Evolutionary conservation across 2,888 invertebrate genomes (phyloP).

Genomic region (Aproaerema taeniolella): DNA sequence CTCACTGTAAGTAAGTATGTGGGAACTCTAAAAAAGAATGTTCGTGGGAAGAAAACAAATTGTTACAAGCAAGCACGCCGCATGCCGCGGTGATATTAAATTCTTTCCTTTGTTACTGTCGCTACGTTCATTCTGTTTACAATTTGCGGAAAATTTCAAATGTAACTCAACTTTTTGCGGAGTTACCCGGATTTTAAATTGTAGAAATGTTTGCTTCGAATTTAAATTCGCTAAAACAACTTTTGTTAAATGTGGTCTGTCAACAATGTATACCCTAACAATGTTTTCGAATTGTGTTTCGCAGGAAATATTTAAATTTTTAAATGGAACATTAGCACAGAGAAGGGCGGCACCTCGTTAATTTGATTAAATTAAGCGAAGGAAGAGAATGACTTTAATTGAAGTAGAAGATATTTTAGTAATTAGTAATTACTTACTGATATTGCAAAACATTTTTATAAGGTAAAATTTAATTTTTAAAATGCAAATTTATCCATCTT

Average conservation of each 20-base stretch:
- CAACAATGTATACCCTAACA: constrained; percentile 1
- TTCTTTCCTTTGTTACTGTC: constrained; percentile 30
- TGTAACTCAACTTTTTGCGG: constrained; percentile 46
- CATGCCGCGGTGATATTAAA: constrained; percentile 63
- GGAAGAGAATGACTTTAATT: too few relatives aligned
- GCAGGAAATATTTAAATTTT: too few relatives aligned
- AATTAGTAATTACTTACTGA: too few relatives aligned
- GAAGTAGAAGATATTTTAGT: too few relatives aligned
- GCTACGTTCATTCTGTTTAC: constrained; percentile 54
- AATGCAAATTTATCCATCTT: too few relatives aligned
- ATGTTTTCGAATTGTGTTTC: background rate
- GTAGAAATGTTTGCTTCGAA: constrained; percentile 43
- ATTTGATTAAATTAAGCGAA: too few relatives aligned
- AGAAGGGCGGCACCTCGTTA: too few relatives aligned
- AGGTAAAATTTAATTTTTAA: too few relatives aligned
- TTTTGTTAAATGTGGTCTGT: constrained; percentile 6
- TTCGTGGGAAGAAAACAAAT: constrained; percentile 53
- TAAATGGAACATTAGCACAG: too few relatives aligned
- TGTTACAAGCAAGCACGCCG: constrained; percentile 54
- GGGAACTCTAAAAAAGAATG: constrained; percentile 11
- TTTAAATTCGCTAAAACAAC: constrained; percentile 28
- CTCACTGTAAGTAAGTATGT: constrained; percentile 35
- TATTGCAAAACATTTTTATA: too few relatives aligned
- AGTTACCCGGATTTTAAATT: constrained; percentile 44
- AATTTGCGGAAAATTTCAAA: constrained; percentile 47